Evolutionary conservation across 2,888 invertebrate species (phyloP), one percentile per base, ranked within the genome.

Genomic region (Eulithis testata): DNA sequence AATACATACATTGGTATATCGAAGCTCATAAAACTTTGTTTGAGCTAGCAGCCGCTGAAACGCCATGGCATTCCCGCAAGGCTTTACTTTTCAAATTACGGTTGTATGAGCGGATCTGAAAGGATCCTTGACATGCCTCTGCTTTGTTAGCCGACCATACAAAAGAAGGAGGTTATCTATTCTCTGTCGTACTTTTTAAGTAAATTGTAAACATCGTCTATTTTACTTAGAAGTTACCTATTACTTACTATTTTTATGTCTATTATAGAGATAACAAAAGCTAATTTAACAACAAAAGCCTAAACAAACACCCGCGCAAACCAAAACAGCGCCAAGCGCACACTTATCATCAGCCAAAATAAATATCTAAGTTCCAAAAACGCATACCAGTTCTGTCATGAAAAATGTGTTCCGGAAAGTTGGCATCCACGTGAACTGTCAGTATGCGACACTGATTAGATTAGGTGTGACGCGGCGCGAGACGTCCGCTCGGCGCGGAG

Each of bases 371-470:
- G 43, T 56, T 60, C 44, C 45, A 60, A 63, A 53, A 44, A 47
- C 64, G 77, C 87, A 85, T 88, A 90, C 90, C 89, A 81, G 80
- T 63, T 51, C 44, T 45, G 47, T 57, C 60, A 67, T 52, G 49
- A 45, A 58, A 54, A 66, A 40, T 40, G 53, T 63, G 63, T 63
- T 66, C 69, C 58, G 62, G 62, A 65, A 65, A 64, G 64, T 77
- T 75, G 76, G 79, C 79, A 82, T 83, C 84, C 84, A 85, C 82
- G 86, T 86, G 86, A 85, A 84, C 81, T 83, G 78, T 82, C 80
- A 84, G 87, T 84, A 85, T 86, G 83, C 76, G 84, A 82, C 90
- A 91, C 90, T 89, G 88, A 90, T 90, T 88, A 81, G 81, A 86
- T 90, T 85, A 86, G 76, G 81, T 75, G 79, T 69, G 70, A 62